A percentile compares a stretch with the other conserved stretches of the same genome.
phyloP scores from a whole-genome alignment of 2,888 invertebrate genomes.

The Heliconius hortense region DNA sequence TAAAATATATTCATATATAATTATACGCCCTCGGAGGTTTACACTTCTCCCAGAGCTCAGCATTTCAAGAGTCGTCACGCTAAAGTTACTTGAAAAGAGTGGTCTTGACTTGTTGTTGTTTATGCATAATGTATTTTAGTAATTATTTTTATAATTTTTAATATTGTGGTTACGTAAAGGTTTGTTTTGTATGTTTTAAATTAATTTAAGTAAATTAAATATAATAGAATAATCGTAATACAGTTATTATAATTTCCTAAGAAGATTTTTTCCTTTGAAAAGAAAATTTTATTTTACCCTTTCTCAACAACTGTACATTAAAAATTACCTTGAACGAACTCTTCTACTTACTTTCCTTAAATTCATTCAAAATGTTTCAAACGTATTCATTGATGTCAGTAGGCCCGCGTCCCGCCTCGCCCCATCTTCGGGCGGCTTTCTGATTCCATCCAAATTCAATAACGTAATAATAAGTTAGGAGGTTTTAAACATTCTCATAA shows the following conservation, averaged over 20 bases:
- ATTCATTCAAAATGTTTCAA: conserved; percentile 1
- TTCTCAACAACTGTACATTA: not conserved
- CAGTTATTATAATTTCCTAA: not conserved
- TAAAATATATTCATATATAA: conserved; percentile 13
- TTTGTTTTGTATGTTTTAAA: not conserved
- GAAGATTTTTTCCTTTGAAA: not conserved
- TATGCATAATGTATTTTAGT: not conserved
- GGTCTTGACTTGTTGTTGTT: not conserved
- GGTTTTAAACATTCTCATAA: conserved; percentile 20
- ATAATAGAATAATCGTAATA: too few relatives aligned
- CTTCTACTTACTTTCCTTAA: not conserved
- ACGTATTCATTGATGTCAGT: conserved; percentile 19
- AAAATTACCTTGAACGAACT: not conserved
- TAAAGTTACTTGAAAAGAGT: conserved; percentile 15
- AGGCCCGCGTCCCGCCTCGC: not conserved
- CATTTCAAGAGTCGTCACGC: conserved; percentile 7
- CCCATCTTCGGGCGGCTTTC: not conserved
- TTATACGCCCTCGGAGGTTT: not conserved
- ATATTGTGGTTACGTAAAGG: not conserved
- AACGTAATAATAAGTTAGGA: conserved; percentile 25
- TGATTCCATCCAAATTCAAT: conserved; percentile 21
- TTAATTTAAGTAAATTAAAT: not conserved
- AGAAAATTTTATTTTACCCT: not conserved
- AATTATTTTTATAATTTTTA: conserved; percentile 1
- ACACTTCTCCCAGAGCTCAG: not conserved